Evolutionary conservation across 1,140 invertebrate genomes (phyloP).

Genomic region (Heliconius hewitsoni): DNA sequence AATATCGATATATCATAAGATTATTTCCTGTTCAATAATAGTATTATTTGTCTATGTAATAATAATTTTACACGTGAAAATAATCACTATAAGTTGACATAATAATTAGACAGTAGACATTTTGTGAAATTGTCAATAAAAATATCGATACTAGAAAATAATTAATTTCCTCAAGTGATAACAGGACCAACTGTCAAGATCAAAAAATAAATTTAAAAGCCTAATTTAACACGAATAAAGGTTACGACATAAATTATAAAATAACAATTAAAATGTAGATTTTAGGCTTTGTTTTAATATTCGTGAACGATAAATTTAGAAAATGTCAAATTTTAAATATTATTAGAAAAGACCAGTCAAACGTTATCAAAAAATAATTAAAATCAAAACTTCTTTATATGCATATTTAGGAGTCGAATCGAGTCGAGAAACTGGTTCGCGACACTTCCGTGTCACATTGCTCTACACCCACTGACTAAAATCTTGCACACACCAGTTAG

Average conservation of each 20-base stretch:
- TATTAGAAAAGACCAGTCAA: background rate
- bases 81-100: background rate
- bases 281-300: slow-evolving; percentile 11
- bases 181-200: background rate
- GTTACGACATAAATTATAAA: slow-evolving; percentile 7
- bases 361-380: slow-evolving; percentile 18
- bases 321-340: background rate
- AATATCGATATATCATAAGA: background rate
- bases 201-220: background rate
- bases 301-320: background rate
- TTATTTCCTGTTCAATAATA: background rate
- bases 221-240: background rate
- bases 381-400: slow-evolving; percentile 32
- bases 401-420: slow-evolving; percentile 35
- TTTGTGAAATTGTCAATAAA: background rate
- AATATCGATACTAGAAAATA: background rate
- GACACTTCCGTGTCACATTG: slow-evolving; percentile 43
- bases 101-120: no score
- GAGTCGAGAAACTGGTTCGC: slow-evolving; percentile 39
- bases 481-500: slow-evolving; percentile 28
- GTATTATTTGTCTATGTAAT: background rate
- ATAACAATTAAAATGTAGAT: slow-evolving; percentile 9
- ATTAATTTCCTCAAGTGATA: background rate
- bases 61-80: background rate
- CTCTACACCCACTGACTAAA: slow-evolving; percentile 36